These are phyloP conservation scores for Tauraco hartlaubi DNA, from an alignment of 2,797 vertebrate species.

Conservation along the genomic window DNA sequence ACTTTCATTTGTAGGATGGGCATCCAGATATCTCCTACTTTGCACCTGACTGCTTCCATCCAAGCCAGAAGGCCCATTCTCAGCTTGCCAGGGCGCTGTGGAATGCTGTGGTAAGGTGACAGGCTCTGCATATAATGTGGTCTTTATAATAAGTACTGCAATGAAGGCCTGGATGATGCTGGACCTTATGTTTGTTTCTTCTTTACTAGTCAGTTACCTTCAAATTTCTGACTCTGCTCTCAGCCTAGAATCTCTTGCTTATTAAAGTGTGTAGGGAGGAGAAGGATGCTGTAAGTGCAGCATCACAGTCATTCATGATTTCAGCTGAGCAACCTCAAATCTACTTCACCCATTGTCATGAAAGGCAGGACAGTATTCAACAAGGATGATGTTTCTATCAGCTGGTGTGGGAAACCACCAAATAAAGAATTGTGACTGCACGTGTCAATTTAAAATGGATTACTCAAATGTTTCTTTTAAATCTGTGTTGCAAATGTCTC, in stretches of 20 bases:
- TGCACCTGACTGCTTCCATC: constrained; percentile 91
- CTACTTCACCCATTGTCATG: background rate
- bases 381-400: background rate
- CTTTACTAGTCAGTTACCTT: background rate
- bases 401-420: background rate
- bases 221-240: background rate
- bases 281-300: background rate
- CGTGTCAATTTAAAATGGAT: background rate
- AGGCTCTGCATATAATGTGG: background rate
- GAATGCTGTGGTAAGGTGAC: constrained; percentile 88
- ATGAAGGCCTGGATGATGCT: background rate
- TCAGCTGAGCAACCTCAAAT: background rate
- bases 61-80: constrained; percentile 89
- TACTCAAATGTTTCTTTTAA: constrained; percentile 3
- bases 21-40: constrained; percentile 88
- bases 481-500: background rate
- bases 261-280: background rate
- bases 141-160: background rate
- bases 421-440: background rate
- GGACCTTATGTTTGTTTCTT: background rate
- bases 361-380: background rate
- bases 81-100: constrained; percentile 90
- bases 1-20: constrained; percentile 80
- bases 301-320: background rate
- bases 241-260: background rate